Conservation (phyloP, 2,113 vertebrate species). For the Vulpes ferrilata region DNA sequence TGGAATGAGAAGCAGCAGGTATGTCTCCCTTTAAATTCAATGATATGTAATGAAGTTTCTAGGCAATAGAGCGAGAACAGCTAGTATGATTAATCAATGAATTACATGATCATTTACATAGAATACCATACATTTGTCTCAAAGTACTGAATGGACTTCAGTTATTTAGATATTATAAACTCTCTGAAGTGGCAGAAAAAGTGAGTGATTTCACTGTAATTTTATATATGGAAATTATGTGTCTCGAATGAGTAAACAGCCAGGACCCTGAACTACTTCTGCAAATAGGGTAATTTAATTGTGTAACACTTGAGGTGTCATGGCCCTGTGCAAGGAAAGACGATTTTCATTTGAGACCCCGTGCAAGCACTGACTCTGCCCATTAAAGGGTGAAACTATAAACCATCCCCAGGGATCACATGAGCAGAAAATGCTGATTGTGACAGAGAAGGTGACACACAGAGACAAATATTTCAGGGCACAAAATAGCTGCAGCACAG, state of each 20-base stretch:
- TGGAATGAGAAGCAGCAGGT: not conserved
- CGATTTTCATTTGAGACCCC: not conserved
- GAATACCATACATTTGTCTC: not conserved
- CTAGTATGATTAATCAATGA: not conserved
- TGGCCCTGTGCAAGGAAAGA: not conserved
- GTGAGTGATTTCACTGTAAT: not conserved
- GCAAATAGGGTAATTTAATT: slow-evolving; percentile 42
- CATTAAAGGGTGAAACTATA: not conserved
- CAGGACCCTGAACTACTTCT: not conserved
- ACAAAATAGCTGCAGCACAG: not conserved
- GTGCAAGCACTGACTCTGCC: not conserved
- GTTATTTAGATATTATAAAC: not conserved
- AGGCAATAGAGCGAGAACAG: not conserved
- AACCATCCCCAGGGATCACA: not conserved
- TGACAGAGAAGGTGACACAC: not conserved
- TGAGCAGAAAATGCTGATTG: slow-evolving; percentile 14
- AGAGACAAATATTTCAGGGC: not conserved
- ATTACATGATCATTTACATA: not conserved
- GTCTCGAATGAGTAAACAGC: not conserved
- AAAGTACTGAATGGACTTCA: not conserved
- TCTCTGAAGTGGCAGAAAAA: not conserved
- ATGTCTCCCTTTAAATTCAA: not conserved
- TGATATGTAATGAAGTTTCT: not conserved
- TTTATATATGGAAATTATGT: not conserved
- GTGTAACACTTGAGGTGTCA: slow-evolving; percentile 2